These are phyloP conservation scores for Mesoclemmys tuberculata DNA, from an alignment of 2,113 vertebrate species.

Conservation along the genomic window DNA sequence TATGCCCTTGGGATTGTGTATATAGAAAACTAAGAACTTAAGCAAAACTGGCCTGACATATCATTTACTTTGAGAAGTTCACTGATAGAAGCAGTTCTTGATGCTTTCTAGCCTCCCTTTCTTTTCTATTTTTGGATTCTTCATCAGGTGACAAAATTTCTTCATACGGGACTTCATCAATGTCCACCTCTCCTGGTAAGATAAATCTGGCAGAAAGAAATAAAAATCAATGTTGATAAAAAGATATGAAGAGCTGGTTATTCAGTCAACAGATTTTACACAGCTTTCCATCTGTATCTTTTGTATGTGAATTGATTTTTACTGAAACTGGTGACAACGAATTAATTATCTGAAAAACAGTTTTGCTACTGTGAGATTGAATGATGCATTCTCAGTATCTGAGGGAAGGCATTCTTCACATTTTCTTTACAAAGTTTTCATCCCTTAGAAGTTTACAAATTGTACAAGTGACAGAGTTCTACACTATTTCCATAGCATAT, in stretches of 20 bases:
- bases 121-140: slow-evolving; percentile 76
- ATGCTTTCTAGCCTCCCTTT: slow-evolving; percentile 78
- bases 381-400: neutral
- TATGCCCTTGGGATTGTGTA: rapidly evolving
- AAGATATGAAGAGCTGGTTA: neutral
- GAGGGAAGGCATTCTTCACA: neutral
- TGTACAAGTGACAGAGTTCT: neutral
- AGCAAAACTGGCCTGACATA: neutral
- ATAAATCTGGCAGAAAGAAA: slow-evolving; percentile 83
- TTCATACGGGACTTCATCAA: slow-evolving; percentile 87
- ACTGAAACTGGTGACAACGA: neutral
- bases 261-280: neutral
- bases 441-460: neutral
- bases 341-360: neutral
- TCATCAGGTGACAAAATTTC: slow-evolving; percentile 80
- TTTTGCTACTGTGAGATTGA: neutral
- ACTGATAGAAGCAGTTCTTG: slow-evolving; percentile 84
- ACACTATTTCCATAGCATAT: neutral
- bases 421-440: neutral
- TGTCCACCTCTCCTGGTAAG: slow-evolving; percentile 86
- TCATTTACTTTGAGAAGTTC: slow-evolving; percentile 87
- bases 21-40: neutral
- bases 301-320: neutral
- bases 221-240: neutral
- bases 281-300: neutral